Base-by-base conservation (phyloP, 2,113 vertebrate species). In the Boulengeromyrus knoepffleri region DNA sequence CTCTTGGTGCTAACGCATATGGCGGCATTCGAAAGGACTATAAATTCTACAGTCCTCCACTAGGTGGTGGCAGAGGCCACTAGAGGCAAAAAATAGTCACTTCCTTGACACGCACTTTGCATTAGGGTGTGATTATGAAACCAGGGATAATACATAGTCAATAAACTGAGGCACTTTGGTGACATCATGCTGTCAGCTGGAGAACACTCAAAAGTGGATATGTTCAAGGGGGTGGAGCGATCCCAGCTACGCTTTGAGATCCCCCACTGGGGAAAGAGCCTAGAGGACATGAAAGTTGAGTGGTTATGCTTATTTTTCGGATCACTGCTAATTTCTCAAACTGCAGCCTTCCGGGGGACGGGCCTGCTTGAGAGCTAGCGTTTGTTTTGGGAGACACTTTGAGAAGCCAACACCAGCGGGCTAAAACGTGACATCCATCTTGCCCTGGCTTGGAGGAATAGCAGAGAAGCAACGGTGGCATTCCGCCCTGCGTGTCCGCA, bases 251-350 rank as follows among this genome's bases (percentile, higher is more conserved):
- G 45, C 31, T 46, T 47, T 56, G 58, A 45, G 56, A 50, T 49
- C 45, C 52, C 88, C 90, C 90, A 84, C 87, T 13, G 88, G 84
- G 86, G 88, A 93, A 90, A 91, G 90, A 91, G 85, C 90, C 36
- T 74, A 88, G 91, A 85, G 91, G 92, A 92, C 62, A 53, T 83
- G 88, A 85, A 87, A 91, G 89, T 89, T 85, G 42, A 83, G 89
- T 80, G 89, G 90, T 9, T 52, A 90, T 90, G 45, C 24, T 50
- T 39, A 24, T 83, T 80, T 83, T 36, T 84, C n/a, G 36, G 19
- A 89, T 47, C 8, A 91, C 93, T 94, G 93, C 93, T 93, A 94
- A 94, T 94, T 94, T 94, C 91, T 94, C 94, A 94, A 93, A 92
- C 93, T 92, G 93, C 86, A 89, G 87, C 92, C 91, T 93, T 93